These are phyloP conservation scores for Gryllus bimaculatus DNA, from an alignment of 1,140 invertebrate species.

Conservation along the genomic window DNA sequence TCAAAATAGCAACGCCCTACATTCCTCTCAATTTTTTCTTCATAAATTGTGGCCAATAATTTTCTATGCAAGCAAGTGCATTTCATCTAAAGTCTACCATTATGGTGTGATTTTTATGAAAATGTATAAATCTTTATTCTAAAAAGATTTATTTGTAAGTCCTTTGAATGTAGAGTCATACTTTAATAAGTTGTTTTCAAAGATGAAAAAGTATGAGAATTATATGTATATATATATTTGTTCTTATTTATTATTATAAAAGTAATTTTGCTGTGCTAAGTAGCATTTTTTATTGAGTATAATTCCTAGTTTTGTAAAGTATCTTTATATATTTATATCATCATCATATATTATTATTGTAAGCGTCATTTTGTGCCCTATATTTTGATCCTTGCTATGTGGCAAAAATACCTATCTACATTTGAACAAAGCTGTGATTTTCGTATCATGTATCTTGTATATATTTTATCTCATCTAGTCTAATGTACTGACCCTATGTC, in stretches of 20 bases:
- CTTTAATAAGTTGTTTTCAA: neutral
- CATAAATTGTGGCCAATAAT: neutral
- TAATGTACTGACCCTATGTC: neutral
- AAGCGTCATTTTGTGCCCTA: slow-evolving; percentile 16
- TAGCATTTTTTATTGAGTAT: neutral
- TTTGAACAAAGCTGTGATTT: slow-evolving; percentile 13
- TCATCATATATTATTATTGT: slow-evolving; percentile 13
- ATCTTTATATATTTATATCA: slow-evolving; percentile 8
- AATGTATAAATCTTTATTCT: slow-evolving; percentile 2
- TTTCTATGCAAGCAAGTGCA: neutral
- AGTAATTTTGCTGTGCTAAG: slow-evolving; percentile 12
- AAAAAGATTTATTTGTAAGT: neutral
- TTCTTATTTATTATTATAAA: slow-evolving; percentile 7
- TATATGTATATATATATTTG: slow-evolving; percentile 6
- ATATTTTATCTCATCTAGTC: slow-evolving; percentile 2
- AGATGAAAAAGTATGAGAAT: slow-evolving; percentile 5
- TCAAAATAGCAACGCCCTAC: slow-evolving; percentile 1
- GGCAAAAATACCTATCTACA: slow-evolving; percentile 15
- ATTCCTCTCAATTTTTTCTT: neutral
- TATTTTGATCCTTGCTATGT: slow-evolving; percentile 16
- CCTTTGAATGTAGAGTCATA: neutral
- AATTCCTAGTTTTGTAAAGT: slow-evolving; percentile 1
- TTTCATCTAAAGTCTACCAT: neutral
- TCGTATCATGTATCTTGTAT: slow-evolving; percentile 2
- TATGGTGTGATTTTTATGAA: slow-evolving; percentile 2